phyloP scores from a whole-genome alignment of 23 tunicate genomes.

The Styela clava region DNA sequence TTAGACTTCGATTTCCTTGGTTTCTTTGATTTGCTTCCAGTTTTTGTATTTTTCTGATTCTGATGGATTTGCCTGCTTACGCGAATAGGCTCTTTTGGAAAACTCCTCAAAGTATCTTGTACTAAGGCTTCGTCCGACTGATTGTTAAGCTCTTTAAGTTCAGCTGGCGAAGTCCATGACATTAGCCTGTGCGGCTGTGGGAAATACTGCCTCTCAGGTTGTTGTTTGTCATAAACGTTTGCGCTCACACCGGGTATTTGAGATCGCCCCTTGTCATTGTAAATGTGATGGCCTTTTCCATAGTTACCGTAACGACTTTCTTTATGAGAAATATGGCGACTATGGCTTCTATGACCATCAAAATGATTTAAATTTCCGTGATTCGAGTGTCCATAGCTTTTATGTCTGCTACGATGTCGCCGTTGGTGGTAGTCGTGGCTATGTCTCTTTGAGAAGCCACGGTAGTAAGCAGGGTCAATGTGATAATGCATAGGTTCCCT shows the following conservation, averaged over 20 bases:
- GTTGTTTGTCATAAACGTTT: neutral
- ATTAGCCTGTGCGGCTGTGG: constrained; percentile 35
- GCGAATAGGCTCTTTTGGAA: constrained; percentile 24
- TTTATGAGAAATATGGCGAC: neutral
- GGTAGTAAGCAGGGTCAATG: neutral
- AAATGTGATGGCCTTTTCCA: neutral
- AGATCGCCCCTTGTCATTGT: neutral
- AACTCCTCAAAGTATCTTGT: constrained; percentile 13
- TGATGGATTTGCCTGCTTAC: constrained; percentile 21
- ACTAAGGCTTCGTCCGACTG: neutral
- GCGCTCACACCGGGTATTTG: neutral
- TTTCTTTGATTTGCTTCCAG: neutral
- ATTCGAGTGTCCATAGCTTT: neutral
- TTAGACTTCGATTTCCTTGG: neutral
- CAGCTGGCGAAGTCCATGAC: constrained; percentile 13
- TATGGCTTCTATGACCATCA: neutral
- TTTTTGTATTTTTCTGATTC: neutral
- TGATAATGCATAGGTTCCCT: neutral
- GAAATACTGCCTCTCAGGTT: constrained; percentile 2
- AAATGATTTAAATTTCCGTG: neutral
- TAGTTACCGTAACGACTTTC: neutral
- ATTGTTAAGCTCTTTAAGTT: neutral
- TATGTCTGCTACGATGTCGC: neutral
- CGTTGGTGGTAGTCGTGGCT: neutral
- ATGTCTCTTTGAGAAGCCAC: neutral